Evolutionary conservation across 1,140 invertebrate species (phyloP).

Genomic region (Drosophila lacertosa): DNA sequence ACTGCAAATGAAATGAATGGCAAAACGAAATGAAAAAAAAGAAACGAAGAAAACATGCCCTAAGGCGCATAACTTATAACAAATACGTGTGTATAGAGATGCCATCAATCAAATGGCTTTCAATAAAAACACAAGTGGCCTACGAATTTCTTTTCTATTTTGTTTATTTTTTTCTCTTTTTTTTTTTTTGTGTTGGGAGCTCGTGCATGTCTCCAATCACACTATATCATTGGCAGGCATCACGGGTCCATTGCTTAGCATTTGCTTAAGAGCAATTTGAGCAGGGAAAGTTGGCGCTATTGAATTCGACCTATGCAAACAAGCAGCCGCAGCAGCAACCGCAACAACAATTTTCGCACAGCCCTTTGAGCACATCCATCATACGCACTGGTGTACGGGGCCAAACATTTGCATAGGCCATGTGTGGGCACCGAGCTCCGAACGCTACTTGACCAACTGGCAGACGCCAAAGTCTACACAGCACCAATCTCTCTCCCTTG

Average conservation of each 20-base stretch:
- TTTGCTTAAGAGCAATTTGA: slow-evolving; percentile 9
- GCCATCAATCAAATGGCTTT: slow-evolving; percentile 48
- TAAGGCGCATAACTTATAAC: slow-evolving; percentile 1
- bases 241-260: slow-evolving; percentile 10
- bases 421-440: neutral
- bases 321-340: slow-evolving; percentile 1
- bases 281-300: neutral
- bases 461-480: no score
- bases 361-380: slow-evolving; percentile 72
- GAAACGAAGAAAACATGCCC: neutral
- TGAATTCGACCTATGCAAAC: slow-evolving; percentile 34
- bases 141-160: neutral
- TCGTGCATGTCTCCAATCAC: neutral
- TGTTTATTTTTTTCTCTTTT: neutral
- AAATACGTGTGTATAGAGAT: slow-evolving; percentile 2
- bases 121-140: slow-evolving; percentile 22
- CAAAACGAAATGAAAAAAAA: neutral
- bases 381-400: slow-evolving; percentile 65
- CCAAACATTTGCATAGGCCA: slow-evolving; percentile 73
- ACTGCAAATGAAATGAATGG: neutral
- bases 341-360: slow-evolving; percentile 22
- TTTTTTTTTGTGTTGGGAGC: neutral
- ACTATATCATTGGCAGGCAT: slow-evolving; percentile 2
- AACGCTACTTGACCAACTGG: slow-evolving; percentile 26
- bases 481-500: neutral